Evolutionary conservation across 2,888 invertebrate species (phyloP), one percentile per base, ranked within the genome.

Genomic region (Elysia crispata): DNA sequence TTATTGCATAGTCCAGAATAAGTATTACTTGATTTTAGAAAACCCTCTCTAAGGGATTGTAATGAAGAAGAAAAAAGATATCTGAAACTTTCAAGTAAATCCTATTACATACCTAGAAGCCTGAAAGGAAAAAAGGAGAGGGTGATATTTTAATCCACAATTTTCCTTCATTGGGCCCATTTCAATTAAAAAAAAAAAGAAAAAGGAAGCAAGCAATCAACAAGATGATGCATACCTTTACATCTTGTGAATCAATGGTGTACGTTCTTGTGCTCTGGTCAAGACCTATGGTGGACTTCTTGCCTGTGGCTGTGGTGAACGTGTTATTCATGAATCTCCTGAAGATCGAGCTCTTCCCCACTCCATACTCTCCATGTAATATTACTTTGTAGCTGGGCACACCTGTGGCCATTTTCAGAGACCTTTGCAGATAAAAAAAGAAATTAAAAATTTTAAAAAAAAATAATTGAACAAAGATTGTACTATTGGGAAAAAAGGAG

Each of bases 301-400:
- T 94, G 90, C 96, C 96, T 20, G 95, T 95, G 81, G 95, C 95
- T 28, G 95, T 95, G n/a, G 96, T 94, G 92, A 96, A 97, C n/a
- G 95, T 95, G 92, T 97, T 95, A 90, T 96, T 97, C 81, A 97
- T 95, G 92, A 97, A 98, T 85, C 98, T 94, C 79, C 98, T 94
- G 92, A 98, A 98, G 86, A 98, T 93, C 30, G 97, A 97, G 91
- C 96, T 97, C 93, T 98, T 98, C 57, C 98, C 98, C 30, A 97
- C 98, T 79, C 98, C 97, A 93, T 96, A 98, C 93, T 98, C 98
- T 62, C 98, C 98, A 92, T 97, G 97, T 81, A 98, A 93, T 90
- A 98, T 98, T 57, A 98, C 96, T 94, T 98, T 97, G 86, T 89
- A 90, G 75, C 84, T 87, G 13, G 90, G 91, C 0, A 86, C 81